phyloP scores from a whole-genome alignment of 2,888 invertebrate species.

The Stenodema calcarata region DNA sequence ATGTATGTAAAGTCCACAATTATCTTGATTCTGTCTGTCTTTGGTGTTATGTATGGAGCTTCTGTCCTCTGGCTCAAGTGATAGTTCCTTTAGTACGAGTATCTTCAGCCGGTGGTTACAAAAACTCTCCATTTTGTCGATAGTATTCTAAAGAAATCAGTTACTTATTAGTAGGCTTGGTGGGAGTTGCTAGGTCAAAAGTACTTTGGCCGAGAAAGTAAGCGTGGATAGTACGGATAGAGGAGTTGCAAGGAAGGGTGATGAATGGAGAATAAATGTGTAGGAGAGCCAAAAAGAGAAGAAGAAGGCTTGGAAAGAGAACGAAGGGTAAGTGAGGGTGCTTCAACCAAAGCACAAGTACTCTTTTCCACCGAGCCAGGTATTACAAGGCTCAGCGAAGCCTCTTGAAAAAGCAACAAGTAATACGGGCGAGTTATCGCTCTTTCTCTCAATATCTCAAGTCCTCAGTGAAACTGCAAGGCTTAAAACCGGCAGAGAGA shows the following conservation, averaged over 20 bases:
- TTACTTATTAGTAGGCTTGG: too few species aligned
- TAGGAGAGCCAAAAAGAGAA: not conserved
- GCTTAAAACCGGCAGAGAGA: not conserved
- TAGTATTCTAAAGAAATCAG: too few species aligned
- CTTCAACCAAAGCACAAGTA: conserved; percentile 26
- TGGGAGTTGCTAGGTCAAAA: too few species aligned
- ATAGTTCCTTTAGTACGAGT: too few species aligned
- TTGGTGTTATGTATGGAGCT: too few species aligned
- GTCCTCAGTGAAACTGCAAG: not conserved
- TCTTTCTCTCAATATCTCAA: conserved; percentile 20
- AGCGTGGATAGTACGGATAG: not conserved
- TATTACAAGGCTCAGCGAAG: not conserved
- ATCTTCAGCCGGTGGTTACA: too few species aligned
- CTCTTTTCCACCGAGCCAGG: conserved; percentile 19
- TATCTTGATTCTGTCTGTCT: too few species aligned
- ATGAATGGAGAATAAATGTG: not conserved
- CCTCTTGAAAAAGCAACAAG: conserved; percentile 14
- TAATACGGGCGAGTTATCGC: conserved; percentile 33
- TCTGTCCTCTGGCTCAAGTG: too few species aligned
- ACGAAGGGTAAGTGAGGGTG: conserved; percentile 24
- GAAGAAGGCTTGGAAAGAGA: not conserved
- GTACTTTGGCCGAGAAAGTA: too few species aligned
- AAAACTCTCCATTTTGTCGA: too few species aligned
- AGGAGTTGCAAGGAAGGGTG: not conserved
- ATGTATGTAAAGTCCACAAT: too few species aligned